Base-by-base conservation (phyloP, 2,888 invertebrate genomes). In the Anoplius nigerrimus region DNA sequence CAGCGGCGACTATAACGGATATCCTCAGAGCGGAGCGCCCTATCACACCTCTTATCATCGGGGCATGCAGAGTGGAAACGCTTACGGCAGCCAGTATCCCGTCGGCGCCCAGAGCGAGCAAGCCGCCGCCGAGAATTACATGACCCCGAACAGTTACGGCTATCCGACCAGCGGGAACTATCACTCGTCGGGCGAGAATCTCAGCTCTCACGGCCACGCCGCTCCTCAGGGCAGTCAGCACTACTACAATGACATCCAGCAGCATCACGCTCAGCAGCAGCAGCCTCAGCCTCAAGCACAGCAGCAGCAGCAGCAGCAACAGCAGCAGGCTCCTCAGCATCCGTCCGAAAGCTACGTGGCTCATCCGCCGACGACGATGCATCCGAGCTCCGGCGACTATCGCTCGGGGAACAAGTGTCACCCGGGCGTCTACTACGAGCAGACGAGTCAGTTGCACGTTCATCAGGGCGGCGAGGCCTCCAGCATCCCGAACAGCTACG, bases 401-500 rank as follows among this genome's bases (percentile, higher is more conserved):
- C 75, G 85, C 59, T 57, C 78, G 15, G 73, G 78, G 2, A 82
- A 71, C 73, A 87, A 87, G 75, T 88, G 87, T 71, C 87, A 88
- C 55, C 79, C 85, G 8, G 82, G 81, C 68, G 74, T 84, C 22
- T 88, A 87, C 63, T 87, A 89, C 74, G 86, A 88, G 46, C 87
- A 87, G 63, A 75, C 82, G 16, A 75, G 78, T 61, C 88, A 88
- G 63, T 60, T 87, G 70, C 88, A 89, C 74, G 82, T 84, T 43
- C 88, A 89, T 67, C 88, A 89, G 65, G 88, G 88, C 16, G 92
- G 89, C 86, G 92, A 89, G 80, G 92, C 88, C 82, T 89, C 90
- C 18, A 91, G 86, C 79, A 90, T 90, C 73, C 89, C 90, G 4
- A 86, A 86, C 69, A 88, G 86, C 69, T 89, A 89, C 74, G 89